phyloP scores from a whole-genome alignment of 2,888 invertebrate genomes.

The Sphecodes monilicornis region DNA sequence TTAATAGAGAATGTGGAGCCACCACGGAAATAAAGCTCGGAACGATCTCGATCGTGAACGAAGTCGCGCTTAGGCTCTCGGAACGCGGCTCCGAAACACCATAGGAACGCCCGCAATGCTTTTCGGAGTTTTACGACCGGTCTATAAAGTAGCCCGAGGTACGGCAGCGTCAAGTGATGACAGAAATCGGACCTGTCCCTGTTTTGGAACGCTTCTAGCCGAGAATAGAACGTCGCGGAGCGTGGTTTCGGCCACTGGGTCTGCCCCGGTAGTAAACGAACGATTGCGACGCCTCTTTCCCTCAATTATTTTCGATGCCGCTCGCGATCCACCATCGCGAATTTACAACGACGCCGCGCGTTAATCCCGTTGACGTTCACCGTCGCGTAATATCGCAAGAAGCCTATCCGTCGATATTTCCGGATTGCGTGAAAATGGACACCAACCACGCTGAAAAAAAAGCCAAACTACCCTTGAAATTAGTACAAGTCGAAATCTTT shows the following conservation, averaged over 20 bases:
- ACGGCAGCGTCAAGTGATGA: constrained; percentile 45
- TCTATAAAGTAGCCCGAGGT: constrained; percentile 49
- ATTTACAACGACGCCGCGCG: background rate
- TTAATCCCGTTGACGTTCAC: background rate
- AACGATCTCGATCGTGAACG: constrained; percentile 5
- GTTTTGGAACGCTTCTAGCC: constrained; percentile 55
- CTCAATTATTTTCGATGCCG: constrained; percentile 1
- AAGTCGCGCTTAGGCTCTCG: background rate
- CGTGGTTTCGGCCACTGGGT: constrained; percentile 29
- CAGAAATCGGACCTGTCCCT: constrained; percentile 63
- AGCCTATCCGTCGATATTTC: background rate
- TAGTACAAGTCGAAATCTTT: background rate
- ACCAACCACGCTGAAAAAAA: background rate
- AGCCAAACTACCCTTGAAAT: background rate
- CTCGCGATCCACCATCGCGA: background rate
- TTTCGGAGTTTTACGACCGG: constrained; percentile 35
- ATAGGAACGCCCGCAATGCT: constrained; percentile 24
- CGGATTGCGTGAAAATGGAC: background rate
- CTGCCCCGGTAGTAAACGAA: constrained; percentile 1
- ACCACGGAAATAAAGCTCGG: constrained; percentile 5
- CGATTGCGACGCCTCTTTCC: constrained; percentile 9
- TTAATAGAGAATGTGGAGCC: background rate
- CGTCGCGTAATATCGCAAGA: background rate
- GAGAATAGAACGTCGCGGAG: constrained; percentile 56
- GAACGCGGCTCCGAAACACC: constrained; percentile 3